Evolutionary conservation across 2,113 vertebrate genomes (phyloP), one percentile per base, ranked within the genome.

Genomic region (Tetrao urogallus): DNA sequence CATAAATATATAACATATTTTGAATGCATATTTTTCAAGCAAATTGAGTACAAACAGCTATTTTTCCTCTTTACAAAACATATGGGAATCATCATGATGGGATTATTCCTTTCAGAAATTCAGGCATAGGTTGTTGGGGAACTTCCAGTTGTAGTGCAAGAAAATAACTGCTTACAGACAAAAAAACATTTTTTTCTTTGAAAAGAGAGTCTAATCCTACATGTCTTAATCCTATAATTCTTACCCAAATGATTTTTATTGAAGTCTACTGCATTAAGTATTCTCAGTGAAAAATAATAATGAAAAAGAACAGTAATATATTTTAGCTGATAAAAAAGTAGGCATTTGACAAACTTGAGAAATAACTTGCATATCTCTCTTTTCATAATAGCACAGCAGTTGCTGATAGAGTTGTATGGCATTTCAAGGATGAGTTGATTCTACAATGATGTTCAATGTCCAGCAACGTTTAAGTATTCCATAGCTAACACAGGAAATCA

Each of bases 171-270:
- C 34, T 91, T 77, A 66, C 70, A 90, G 24, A 86, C 12, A 17
- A 34, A 72, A 30, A 28, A 58, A 24, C 4, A n/a, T 50, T 79
- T 43, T 43, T 83, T 71, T 18, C 34, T 30, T 11, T 24, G 16
- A 87, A 73, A 45, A 66, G 90, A 82, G 15, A 48, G 82, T 80
- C 48, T 66, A 89, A 76, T 76, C 38, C 47, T 69, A 27, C 12
- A 54, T 50, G 78, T 90, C 78, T 86, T 92, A 24, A 73, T 90
- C 40, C 36, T 80, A 15, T 76, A 87, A 77, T 91, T 95, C 66
- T 89, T 85, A 66, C 15, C 28, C 36, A 82, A 82, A 79, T 63
- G 42, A 32, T 45, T 89, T 90, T 69, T 27, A 61, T 21, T 81
- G 63, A 90, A 88, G 24, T 61, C 28, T 75, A 63, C 58, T 70